A percentile compares a stretch with the other conserved stretches of the same genome.
Conservation (phyloP, 1,140 invertebrate genomes). For the Sesamia nonagrioides region DNA sequence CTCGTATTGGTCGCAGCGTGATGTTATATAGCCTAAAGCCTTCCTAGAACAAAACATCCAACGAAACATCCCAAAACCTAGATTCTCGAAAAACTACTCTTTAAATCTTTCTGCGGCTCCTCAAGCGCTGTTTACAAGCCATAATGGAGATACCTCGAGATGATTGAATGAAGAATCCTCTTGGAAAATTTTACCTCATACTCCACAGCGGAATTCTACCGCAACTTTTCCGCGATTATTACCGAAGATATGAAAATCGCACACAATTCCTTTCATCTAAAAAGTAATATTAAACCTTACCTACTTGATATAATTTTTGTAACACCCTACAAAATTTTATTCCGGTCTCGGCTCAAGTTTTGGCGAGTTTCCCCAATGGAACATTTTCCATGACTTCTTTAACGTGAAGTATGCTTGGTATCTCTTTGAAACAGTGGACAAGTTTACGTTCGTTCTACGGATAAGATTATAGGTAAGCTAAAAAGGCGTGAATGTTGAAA, state of each 20-base stretch:
- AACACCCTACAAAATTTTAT: slow-evolving; percentile 8
- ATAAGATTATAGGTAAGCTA: slow-evolving; percentile 1
- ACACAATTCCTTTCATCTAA: not conserved
- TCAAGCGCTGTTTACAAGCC: too few species aligned
- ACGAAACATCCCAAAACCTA: too few species aligned
- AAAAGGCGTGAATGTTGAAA: not conserved
- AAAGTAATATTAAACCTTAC: not conserved
- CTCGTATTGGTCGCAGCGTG: too few species aligned
- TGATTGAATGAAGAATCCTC: too few species aligned
- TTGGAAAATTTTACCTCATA: too few species aligned
- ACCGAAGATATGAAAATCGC: not conserved
- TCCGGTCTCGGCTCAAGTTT: not conserved
- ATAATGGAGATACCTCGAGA: too few species aligned
- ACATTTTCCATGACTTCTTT: not conserved
- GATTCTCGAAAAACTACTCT: too few species aligned
- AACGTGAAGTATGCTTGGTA: slow-evolving; percentile 7
- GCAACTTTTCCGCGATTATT: too few species aligned
- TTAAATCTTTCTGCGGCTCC: too few species aligned
- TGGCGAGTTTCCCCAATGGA: slow-evolving; percentile 3
- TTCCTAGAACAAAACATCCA: too few species aligned
- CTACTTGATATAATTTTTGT: slow-evolving; percentile 3
- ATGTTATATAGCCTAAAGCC: too few species aligned
- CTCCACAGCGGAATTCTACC: too few species aligned
- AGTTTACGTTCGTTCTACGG: not conserved
- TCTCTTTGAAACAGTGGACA: not conserved